These are phyloP conservation scores for Meteorus cinctellus DNA, from an alignment of 2,888 invertebrate genomes.

Conservation along the genomic window DNA sequence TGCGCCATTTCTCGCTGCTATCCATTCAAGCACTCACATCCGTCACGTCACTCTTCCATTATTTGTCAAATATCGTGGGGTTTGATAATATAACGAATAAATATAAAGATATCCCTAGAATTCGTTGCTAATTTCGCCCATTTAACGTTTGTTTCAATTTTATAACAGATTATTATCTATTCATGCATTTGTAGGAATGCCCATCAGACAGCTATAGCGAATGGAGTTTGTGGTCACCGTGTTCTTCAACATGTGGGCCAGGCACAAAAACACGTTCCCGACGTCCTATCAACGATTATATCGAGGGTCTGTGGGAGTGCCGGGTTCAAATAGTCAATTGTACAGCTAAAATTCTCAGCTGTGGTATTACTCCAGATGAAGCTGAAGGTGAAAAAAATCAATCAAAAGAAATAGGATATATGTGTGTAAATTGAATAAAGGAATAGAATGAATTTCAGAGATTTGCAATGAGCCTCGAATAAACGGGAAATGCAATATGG, in stretches of 20 bases:
- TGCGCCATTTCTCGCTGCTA: conserved; percentile 67
- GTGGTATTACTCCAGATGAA: conserved; percentile 63
- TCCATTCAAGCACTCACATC: conserved; percentile 44
- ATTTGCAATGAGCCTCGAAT: conserved; percentile 67
- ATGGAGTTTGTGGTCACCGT: conserved; percentile 95
- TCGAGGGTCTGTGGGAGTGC: conserved; percentile 61
- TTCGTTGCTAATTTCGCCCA: not conserved
- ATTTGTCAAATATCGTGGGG: conserved; percentile 38
- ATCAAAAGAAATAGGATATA: too few species aligned
- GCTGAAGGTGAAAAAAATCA: conserved; percentile 57
- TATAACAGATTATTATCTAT: conserved; percentile 1
- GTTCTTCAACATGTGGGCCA: conserved; percentile 89
- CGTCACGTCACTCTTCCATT: conserved; percentile 32
- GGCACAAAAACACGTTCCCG: conserved; percentile 84
- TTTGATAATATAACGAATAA: not conserved
- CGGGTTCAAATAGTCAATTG: conserved; percentile 62
- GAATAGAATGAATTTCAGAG: conserved; percentile 51
- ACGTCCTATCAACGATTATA: conserved; percentile 51
- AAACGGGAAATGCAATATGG: conserved; percentile 58
- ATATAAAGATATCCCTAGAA: not conserved
- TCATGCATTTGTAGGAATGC: conserved; percentile 64
- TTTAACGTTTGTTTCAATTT: not conserved
- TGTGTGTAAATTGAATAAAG: not conserved
- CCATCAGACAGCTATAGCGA: conserved; percentile 74
- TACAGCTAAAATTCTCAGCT: conserved; percentile 62